Evolutionary conservation across 1,140 invertebrate species (phyloP).

Genomic region (Heliothis virescens): DNA sequence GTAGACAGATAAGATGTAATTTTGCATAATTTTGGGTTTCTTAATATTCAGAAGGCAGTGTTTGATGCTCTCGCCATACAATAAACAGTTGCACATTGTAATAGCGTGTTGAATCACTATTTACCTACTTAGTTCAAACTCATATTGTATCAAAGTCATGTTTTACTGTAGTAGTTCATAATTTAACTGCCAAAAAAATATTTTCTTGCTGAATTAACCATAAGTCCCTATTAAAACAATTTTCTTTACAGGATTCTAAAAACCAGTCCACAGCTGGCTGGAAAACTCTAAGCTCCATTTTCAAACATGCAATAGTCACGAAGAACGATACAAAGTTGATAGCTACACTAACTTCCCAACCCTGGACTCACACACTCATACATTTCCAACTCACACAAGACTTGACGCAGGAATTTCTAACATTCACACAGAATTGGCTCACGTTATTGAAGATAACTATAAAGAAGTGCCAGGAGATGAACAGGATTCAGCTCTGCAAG

Average conservation of each 20-base stretch:
- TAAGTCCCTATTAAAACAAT: neutral
- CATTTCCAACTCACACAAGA: conserved; percentile 76
- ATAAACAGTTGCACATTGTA: too few relatives aligned
- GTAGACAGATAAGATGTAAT: too few relatives aligned
- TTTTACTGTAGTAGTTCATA: too few relatives aligned
- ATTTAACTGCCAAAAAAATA: too few relatives aligned
- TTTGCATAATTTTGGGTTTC: too few relatives aligned
- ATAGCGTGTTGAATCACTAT: too few relatives aligned
- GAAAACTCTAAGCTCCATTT: conserved; percentile 76
- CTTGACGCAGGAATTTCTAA: conserved; percentile 71
- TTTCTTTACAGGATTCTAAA: conserved; percentile 64
- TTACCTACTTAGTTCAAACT: too few relatives aligned
- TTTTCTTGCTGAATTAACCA: too few relatives aligned
- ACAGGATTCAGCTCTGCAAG: conserved; percentile 61
- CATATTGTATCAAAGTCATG: too few relatives aligned
- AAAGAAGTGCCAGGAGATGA: conserved; percentile 63
- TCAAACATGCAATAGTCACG: conserved; percentile 72
- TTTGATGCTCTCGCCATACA: too few relatives aligned
- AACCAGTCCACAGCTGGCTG: conserved; percentile 71
- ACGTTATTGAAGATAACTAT: conserved; percentile 73
- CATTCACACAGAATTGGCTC: conserved; percentile 75
- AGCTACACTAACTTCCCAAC: conserved; percentile 72
- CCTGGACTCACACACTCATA: conserved; percentile 77
- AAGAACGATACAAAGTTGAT: conserved; percentile 73
- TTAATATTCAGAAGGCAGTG: too few relatives aligned